Conservation (phyloP, 2,888 invertebrate species). For the Cacoxenus indagator region DNA sequence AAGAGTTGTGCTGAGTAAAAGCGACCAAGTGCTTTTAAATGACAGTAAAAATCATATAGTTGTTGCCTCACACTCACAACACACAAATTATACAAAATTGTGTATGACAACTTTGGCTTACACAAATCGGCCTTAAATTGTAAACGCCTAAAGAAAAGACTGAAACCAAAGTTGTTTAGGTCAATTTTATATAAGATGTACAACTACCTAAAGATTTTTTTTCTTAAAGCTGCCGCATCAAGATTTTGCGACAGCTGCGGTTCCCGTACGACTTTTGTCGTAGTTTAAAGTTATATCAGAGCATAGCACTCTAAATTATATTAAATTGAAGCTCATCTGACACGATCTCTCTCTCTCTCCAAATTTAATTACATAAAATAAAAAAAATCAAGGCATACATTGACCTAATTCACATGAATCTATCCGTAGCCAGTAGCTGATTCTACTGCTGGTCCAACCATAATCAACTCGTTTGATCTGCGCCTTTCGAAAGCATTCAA, state of each 20-base stretch:
- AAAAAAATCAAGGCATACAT: background rate
- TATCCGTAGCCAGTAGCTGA: background rate
- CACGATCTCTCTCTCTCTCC: background rate
- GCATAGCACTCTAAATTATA: no score
- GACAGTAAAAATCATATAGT: background rate
- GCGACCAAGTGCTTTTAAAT: background rate
- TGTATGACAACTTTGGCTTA: background rate
- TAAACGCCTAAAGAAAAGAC: no score
- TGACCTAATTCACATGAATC: constrained; percentile 20
- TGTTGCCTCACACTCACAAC: background rate
- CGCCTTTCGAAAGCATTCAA: background rate
- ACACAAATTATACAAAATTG: background rate
- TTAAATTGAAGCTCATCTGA: no score
- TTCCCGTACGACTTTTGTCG: no score
- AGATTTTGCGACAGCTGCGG: no score
- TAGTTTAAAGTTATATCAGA: no score
- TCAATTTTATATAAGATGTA: no score
- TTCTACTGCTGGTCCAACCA: background rate
- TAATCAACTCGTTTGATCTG: background rate
- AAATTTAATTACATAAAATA: background rate
- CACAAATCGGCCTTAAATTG: no score
- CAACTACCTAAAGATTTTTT: no score
- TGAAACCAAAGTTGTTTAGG: no score
- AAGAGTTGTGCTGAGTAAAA: background rate
- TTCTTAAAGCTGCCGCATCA: no score